Percentiles rank a stretch among this genome's conserved stretches.
These are phyloP conservation scores for Lepidurus apus DNA, from an alignment of 1,140 invertebrate species.

Conservation along the genomic window DNA sequence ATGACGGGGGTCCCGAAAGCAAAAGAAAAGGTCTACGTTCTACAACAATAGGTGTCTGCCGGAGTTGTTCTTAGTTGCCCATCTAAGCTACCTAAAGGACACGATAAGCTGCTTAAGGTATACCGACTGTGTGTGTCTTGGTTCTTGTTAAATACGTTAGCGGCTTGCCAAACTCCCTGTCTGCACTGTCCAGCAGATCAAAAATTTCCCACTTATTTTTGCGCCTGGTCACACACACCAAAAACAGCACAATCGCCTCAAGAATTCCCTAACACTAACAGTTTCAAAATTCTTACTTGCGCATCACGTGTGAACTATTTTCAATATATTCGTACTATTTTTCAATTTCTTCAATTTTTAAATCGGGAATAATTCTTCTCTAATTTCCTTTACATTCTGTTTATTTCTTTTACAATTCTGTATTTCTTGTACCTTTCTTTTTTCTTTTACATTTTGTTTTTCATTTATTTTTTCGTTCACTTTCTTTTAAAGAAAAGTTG, in stretches of 20 bases:
- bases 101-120: conserved; percentile 18
- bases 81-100: conserved; percentile 16
- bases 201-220: neutral
- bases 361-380: no score
- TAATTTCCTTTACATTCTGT: no score
- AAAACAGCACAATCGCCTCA: neutral
- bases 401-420: no score
- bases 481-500: no score
- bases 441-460: no score
- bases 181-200: neutral
- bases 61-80: neutral
- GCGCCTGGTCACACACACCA: neutral
- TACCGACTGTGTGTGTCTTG: neutral
- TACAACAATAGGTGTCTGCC: conserved; percentile 7
- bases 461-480: no score
- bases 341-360: no score
- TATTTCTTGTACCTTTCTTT: no score
- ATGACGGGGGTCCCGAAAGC: neutral
- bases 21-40: neutral
- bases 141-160: conserved; percentile 22
- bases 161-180: neutral
- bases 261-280: no score
- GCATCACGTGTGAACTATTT: no score
- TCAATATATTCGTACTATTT: no score
- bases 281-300: no score